Conservation (phyloP, 2,888 invertebrate genomes). For the Phragmatobia fuliginosa region DNA sequence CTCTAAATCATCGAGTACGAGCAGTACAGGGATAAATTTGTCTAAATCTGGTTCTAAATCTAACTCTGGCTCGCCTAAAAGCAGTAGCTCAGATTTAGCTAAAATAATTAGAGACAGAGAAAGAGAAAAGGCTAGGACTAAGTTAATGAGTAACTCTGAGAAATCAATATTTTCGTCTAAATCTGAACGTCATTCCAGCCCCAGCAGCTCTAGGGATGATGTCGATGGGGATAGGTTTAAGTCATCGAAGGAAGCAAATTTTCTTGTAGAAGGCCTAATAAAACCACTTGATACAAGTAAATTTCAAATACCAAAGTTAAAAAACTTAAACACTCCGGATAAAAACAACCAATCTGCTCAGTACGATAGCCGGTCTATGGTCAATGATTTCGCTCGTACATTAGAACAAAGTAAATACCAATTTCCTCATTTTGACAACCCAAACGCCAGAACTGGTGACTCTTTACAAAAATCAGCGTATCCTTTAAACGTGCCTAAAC, state of each 20-base stretch:
- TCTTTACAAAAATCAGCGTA: conserved; percentile 78
- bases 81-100: conserved; percentile 85
- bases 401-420: conserved; percentile 80
- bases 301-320: conserved; percentile 94
- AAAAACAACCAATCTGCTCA: conserved; percentile 78
- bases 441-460: conserved; percentile 70
- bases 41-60: conserved; percentile 82
- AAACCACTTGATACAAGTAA: conserved; percentile 93
- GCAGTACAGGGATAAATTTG: conserved; percentile 77
- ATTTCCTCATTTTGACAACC: conserved; percentile 78
- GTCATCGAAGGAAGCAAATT: conserved; percentile 87
- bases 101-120: conserved; percentile 88
- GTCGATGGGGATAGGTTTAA: conserved; percentile 89
- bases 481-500: conserved; percentile 81
- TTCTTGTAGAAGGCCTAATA: conserved; percentile 91
- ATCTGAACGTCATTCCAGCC: conserved; percentile 89
- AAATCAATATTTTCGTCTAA: conserved; percentile 89
- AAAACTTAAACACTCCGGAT: conserved; percentile 81
- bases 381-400: conserved; percentile 78
- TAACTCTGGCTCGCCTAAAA: conserved; percentile 88
- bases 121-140: conserved; percentile 86
- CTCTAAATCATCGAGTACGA: conserved; percentile 77
- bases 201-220: conserved; percentile 88
- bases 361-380: conserved; percentile 78
- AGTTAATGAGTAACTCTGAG: conserved; percentile 87